A percentile compares a stretch with the other conserved stretches of the same genome.
Conservation (phyloP, 2,797 vertebrate species). For the Graptemys geographica region DNA sequence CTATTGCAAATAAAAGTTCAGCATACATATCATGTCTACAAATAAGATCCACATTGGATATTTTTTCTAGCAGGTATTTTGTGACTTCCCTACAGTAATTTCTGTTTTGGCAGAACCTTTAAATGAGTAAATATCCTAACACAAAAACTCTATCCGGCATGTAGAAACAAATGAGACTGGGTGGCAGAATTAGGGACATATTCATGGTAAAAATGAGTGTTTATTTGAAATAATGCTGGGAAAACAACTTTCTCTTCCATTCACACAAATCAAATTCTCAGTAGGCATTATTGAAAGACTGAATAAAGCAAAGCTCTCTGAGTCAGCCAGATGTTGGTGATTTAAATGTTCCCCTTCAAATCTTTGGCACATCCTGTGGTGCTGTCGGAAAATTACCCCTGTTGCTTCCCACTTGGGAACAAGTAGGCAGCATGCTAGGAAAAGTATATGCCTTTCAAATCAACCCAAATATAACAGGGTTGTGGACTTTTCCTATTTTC, state of each 20-base stretch:
- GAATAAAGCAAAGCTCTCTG: constrained; percentile 22
- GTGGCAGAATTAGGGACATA: background rate
- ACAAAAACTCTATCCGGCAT: background rate
- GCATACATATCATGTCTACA: background rate
- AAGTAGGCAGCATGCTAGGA: constrained; percentile 50
- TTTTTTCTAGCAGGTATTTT: background rate
- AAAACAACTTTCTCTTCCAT: background rate
- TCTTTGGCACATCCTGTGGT: constrained; percentile 22
- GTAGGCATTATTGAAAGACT: constrained; percentile 2
- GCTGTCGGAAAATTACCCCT: constrained; percentile 28
- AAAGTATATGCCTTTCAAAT: constrained; percentile 55
- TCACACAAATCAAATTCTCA: background rate
- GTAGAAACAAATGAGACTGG: background rate
- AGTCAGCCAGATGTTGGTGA: constrained; percentile 38
- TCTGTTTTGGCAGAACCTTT: background rate
- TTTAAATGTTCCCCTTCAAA: constrained; percentile 53
- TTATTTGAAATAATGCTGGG: background rate
- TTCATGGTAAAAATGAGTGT: background rate
- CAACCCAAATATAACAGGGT: constrained; percentile 1
- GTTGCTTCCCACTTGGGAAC: constrained; percentile 22
- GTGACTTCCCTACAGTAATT: background rate
- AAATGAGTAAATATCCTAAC: background rate
- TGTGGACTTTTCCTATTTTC: constrained; percentile 4
- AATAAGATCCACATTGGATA: background rate
- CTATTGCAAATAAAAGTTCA: background rate